Evolutionary conservation across 2,888 invertebrate species (phyloP).

Genomic region (Stenotaenia linearis): DNA sequence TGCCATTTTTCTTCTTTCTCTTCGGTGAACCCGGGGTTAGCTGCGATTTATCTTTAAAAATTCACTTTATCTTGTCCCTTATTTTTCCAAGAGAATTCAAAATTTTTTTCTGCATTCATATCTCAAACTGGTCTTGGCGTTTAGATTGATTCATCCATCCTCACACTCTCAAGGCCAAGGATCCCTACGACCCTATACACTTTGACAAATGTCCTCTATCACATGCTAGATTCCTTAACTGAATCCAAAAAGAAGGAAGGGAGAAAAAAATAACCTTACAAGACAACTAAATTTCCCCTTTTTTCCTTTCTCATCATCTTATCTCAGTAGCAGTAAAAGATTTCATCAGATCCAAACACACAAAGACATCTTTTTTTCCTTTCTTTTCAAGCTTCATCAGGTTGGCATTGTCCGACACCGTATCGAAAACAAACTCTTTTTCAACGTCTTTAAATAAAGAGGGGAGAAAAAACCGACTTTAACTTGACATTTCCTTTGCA

Average conservation of each 20-base stretch:
- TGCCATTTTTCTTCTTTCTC: too few relatives aligned
- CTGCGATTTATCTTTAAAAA: neutral
- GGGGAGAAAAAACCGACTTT: neutral
- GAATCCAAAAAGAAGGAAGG: neutral
- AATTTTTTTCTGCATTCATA: neutral
- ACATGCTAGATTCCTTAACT: neutral
- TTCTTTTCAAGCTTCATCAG: constrained; percentile 5
- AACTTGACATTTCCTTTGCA: neutral
- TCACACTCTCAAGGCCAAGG: neutral
- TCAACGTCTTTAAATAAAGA: neutral
- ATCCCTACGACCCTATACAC: neutral
- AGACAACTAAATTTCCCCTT: constrained; percentile 8
- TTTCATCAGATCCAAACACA: constrained; percentile 6
- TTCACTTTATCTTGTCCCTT: neutral
- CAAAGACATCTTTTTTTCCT: neutral
- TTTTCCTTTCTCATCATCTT: constrained; percentile 1
- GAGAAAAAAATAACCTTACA: neutral
- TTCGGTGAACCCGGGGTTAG: too few relatives aligned
- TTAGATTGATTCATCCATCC: constrained; percentile 9
- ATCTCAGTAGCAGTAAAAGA: constrained; percentile 17
- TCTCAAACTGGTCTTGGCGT: neutral
- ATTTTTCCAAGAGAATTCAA: neutral
- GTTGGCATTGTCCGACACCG: neutral
- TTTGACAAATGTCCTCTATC: constrained; percentile 14
- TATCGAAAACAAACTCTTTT: neutral